phyloP scores from a whole-genome alignment of 1,140 invertebrate species.

The Bemisia tabaci region DNA sequence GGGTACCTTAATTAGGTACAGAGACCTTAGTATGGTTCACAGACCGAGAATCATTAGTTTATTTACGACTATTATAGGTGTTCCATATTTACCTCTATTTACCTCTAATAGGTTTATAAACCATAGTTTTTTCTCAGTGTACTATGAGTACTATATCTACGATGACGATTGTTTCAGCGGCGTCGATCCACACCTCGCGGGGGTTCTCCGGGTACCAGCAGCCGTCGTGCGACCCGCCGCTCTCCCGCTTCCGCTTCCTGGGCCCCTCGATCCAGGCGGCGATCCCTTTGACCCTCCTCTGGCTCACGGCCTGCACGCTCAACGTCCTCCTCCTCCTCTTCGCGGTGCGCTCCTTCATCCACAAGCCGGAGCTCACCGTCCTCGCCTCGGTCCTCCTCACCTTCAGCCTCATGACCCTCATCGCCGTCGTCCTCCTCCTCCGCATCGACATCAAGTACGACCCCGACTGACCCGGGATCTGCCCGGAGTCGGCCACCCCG shows the following conservation, averaged over 20 bases:
- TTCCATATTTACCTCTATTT: too few species aligned
- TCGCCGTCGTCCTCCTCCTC: conserved; percentile 15
- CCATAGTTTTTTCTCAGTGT: too few species aligned
- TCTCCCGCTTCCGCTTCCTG: conserved; percentile 30
- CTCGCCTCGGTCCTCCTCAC: conserved; percentile 17
- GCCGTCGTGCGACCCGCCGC: conserved; percentile 32
- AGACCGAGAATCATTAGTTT: too few species aligned
- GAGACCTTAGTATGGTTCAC: too few species aligned
- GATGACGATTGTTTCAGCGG: conserved; percentile 30
- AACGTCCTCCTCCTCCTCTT: conserved; percentile 17
- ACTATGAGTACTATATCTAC: too few species aligned
- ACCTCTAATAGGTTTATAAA: too few species aligned
- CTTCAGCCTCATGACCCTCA: conserved; percentile 15
- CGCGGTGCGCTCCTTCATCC: conserved; percentile 14
- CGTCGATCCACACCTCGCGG: conserved; percentile 32
- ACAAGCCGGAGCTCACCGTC: conserved; percentile 14
- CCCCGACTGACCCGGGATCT: conserved; percentile 21
- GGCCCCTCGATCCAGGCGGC: conserved; percentile 31
- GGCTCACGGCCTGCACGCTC: conserved; percentile 31
- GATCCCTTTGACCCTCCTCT: conserved; percentile 34
- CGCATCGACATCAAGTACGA: conserved; percentile 23
- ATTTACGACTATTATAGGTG: too few species aligned
- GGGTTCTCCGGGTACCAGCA: conserved; percentile 33
- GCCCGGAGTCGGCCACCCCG: conserved; percentile 10
- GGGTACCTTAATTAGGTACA: too few species aligned